Conservation (phyloP, 2,797 vertebrate genomes). For the Hydrolagus colliei region DNA sequence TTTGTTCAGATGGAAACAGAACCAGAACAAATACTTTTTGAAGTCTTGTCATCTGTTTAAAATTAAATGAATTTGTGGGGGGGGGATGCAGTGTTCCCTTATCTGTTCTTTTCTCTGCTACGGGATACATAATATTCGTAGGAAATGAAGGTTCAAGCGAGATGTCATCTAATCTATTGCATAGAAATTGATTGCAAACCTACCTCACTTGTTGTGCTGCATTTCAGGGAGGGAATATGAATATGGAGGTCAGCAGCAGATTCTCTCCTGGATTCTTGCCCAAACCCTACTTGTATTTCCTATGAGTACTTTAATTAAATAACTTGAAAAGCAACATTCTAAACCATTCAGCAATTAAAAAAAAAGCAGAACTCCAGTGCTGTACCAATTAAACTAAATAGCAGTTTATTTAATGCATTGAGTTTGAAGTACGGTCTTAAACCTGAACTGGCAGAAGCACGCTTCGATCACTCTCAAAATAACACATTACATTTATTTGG, state of each 20-base stretch:
- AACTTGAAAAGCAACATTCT: background rate
- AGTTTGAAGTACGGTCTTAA: no score
- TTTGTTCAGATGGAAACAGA: background rate
- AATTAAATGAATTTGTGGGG: background rate
- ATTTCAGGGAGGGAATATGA: conserved; percentile 17
- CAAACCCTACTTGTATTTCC: background rate
- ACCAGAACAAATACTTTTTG: conserved; percentile 10
- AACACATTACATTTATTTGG: no score
- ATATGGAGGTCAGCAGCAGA: background rate
- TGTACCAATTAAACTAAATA: background rate
- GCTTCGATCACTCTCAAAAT: no score
- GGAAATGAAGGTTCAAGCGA: background rate
- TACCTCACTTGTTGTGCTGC: background rate
- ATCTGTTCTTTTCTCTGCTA: background rate
- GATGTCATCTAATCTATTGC: background rate
- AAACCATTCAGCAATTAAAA: background rate
- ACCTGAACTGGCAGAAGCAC: no score
- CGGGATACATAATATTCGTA: background rate
- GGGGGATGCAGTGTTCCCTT: background rate
- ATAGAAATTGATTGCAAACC: background rate
- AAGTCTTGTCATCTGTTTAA: conserved; percentile 20
- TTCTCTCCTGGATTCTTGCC: background rate
- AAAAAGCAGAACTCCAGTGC: background rate
- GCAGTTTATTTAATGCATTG: no score
- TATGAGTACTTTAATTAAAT: background rate